A percentile compares a stretch with the other conserved stretches of the same genome.
Conservation (phyloP, 2,888 invertebrate species). For the Apamea monoglypha region DNA sequence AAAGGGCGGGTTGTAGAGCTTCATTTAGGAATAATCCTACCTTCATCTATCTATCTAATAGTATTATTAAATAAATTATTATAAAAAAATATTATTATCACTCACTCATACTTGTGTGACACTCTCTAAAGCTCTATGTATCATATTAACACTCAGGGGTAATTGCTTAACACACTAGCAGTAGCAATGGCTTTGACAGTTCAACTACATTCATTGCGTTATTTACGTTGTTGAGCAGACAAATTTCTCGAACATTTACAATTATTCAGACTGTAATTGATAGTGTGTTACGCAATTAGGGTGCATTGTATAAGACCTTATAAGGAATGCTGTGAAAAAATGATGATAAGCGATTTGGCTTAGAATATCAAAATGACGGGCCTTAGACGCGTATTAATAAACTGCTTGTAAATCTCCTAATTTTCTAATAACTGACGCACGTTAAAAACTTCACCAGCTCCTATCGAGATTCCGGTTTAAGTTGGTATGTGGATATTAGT, state of each 20-base stretch:
- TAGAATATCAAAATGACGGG: background rate
- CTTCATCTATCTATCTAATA: background rate
- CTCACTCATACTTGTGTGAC: background rate
- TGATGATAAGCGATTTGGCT: background rate
- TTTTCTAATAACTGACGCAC: background rate
- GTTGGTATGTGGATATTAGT: background rate
- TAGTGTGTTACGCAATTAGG: background rate
- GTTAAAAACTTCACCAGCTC: background rate
- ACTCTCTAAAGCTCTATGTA: background rate
- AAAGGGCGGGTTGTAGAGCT: background rate
- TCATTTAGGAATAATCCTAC: background rate
- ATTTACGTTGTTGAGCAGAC: background rate
- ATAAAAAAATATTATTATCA: background rate
- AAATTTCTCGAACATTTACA: background rate
- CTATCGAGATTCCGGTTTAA: too few species aligned
- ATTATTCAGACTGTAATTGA: background rate
- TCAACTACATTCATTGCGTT: background rate
- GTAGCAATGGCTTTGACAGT: background rate
- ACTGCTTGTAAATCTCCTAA: background rate
- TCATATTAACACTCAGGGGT: background rate
- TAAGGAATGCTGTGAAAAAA: background rate
- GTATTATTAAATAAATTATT: background rate
- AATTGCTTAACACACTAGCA: background rate
- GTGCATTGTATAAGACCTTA: background rate
- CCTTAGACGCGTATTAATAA: background rate